Base-by-base conservation (phyloP, 2,797 vertebrate species). In the Manis crassicaudata region DNA sequence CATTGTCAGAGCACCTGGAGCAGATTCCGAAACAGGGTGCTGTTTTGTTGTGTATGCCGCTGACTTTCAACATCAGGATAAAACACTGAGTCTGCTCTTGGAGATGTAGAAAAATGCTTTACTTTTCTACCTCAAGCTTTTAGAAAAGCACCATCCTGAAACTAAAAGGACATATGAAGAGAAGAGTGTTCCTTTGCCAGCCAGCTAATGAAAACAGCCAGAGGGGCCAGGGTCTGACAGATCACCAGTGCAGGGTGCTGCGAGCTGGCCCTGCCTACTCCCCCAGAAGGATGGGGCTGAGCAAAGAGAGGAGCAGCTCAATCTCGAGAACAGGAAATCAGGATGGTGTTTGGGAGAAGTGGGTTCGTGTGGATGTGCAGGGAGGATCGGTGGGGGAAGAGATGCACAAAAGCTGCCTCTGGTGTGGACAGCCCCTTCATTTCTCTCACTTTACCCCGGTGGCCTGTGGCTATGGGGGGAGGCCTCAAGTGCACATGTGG, bases 211-310 rank as follows among this genome's bases (percentile, higher is more conserved):
- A 29, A 52, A 32, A n/a, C 35, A 2, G 40, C 8, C 1, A 10
- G 23, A 56, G 35, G 29, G 23, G 58, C 7, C 13, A 4, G 50
- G 43, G 40, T 25, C 46, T 16, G 20, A 16, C 5, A 1, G 73
- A 29, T 11, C 7, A 29, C 32, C 60, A 18, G 25, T 29, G 21
- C 23, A 7, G 0, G 0, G 7, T 3, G 54, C 17, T 5, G 43
- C 0, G 0, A 0, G 72, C 0, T 0, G 35, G 35, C 65, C 54
- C 68, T 17, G 46, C 13, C 27, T 0, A 0, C 1, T 20, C 54
- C 62, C 56, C 40, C 0, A 0, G 4, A 43, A 60, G 76, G 76
- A 52, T 11, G 40, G n/a, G 43, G 46, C 23, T 0, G 3, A 54
- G 5, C 0, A 3, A 18, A n/a, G 52, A 12, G 58, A 56, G 29